phyloP scores from a whole-genome alignment of 2,888 invertebrate genomes.

The Stramonita haemastoma region DNA sequence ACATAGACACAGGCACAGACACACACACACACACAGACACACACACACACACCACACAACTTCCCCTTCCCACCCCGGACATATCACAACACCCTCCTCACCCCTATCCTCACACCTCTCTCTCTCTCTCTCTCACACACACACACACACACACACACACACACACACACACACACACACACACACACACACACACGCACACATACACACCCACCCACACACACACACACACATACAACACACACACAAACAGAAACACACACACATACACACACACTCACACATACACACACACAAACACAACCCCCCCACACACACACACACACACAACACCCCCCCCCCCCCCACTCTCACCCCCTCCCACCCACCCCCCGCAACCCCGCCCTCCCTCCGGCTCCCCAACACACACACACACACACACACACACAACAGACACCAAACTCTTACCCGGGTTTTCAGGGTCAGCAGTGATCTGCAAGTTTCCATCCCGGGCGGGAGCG shows the following conservation, averaged over 20 bases:
- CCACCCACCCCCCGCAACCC: no score
- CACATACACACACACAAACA: not conserved
- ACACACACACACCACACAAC: not conserved
- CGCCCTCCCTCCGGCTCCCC: no score
- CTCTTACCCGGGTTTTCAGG: constrained; percentile 70
- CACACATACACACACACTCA: not conserved
- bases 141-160: constrained; percentile 15
- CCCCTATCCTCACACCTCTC: not conserved
- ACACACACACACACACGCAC: not conserved
- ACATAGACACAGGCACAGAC: not conserved
- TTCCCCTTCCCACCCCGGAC: not conserved
- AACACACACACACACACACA: no score
- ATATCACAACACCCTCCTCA: not conserved
- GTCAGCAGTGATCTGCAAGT: constrained; percentile 54
- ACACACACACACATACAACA: not conserved
- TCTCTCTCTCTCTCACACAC: not conserved
- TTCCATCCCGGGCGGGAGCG: constrained; percentile 61
- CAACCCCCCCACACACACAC: not conserved
- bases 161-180: not conserved
- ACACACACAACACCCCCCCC: not conserved
- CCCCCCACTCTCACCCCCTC: no score
- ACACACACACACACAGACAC: no score
- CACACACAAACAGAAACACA: not conserved
- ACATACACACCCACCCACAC: not conserved
- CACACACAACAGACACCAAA: not conserved